A percentile compares a stretch with the other conserved stretches of the same genome.
Evolutionary conservation across 2,797 vertebrate species (phyloP).

Genomic region (Hydrophis major): DNA sequence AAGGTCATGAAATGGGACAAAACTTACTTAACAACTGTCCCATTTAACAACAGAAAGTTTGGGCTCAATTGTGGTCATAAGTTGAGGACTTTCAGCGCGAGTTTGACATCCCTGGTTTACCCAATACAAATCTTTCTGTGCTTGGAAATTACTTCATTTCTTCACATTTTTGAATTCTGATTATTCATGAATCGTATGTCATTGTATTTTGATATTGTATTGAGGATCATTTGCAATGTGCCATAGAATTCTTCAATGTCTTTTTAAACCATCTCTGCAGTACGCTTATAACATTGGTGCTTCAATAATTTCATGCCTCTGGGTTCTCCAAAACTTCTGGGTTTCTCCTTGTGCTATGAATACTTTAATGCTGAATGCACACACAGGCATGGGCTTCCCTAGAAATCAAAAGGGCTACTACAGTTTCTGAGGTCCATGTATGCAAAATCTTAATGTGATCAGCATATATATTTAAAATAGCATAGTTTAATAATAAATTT

Average conservation of each 20-base stretch:
- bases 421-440: neutral
- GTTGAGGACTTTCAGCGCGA: neutral
- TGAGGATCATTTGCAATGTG: neutral
- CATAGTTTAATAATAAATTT: neutral
- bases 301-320: neutral
- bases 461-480: neutral
- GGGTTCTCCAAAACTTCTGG: neutral
- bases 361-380: neutral
- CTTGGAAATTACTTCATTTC: neutral
- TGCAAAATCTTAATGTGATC: neutral
- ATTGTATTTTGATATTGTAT: neutral
- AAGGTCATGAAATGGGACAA: neutral
- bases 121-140: neutral
- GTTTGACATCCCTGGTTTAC: neutral
- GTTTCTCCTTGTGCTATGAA: neutral
- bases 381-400: neutral
- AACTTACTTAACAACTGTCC: neutral
- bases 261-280: neutral
- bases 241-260: neutral
- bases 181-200: neutral
- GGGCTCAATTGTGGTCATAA: neutral
- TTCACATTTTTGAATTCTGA: neutral
- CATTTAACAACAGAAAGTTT: neutral
- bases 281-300: neutral
- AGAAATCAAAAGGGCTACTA: neutral